These are phyloP conservation scores for Pseudochaenichthys georgianus DNA, from an alignment of 2,797 vertebrate species.

Conservation along the genomic window DNA sequence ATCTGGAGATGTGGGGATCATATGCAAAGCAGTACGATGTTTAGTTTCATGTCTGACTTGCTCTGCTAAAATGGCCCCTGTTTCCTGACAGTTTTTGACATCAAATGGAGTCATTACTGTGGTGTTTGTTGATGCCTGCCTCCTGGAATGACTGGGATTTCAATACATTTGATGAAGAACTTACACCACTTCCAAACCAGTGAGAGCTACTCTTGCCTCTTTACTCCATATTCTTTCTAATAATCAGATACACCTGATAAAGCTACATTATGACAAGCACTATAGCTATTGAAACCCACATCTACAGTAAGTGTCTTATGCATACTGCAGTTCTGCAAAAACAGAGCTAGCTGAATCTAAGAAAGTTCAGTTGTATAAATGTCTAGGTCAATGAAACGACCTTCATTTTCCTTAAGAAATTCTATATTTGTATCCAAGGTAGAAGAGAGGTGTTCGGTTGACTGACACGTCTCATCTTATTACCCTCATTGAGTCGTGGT, in stretches of 20 bases:
- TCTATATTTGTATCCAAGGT: no score
- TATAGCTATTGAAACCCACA: not conserved
- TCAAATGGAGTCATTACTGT: not conserved
- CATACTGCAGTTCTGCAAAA: not conserved
- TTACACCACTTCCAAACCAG: not conserved
- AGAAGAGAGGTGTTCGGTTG: no score
- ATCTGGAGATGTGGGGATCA: slow-evolving; percentile 30
- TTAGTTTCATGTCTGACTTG: slow-evolving; percentile 17
- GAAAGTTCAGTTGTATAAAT: not conserved
- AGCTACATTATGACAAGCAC: not conserved
- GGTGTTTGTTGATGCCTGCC: not conserved
- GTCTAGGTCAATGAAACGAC: not conserved
- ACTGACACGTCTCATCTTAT: no score
- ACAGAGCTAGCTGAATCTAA: not conserved
- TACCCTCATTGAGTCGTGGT: no score
- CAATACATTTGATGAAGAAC: not conserved
- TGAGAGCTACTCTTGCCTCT: not conserved
- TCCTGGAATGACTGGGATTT: not conserved
- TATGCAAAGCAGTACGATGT: slow-evolving; percentile 10
- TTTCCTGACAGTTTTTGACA: not conserved
- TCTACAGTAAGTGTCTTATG: not conserved
- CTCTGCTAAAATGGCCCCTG: slow-evolving; percentile 11
- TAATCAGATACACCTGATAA: not conserved
- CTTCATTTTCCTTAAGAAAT: not conserved
- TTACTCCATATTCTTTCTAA: not conserved